Evolutionary conservation across 2,797 vertebrate species (phyloP).

Genomic region (Meda fulgida): DNA sequence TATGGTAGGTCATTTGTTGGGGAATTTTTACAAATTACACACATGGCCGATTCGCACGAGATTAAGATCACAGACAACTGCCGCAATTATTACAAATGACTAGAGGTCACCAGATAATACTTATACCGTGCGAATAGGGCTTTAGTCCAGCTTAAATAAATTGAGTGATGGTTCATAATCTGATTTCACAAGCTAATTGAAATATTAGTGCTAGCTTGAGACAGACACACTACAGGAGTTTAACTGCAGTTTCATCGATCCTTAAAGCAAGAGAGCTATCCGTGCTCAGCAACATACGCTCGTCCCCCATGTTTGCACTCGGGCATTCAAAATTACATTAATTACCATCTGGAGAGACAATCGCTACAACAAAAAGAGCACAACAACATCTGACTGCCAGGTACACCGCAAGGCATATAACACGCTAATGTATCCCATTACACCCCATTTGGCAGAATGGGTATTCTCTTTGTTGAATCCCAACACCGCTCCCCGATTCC

Average conservation of each 20-base stretch:
- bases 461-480: slow-evolving; percentile 79
- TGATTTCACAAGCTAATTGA: neutral
- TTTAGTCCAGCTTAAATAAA: no score
- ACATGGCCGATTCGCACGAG: no score
- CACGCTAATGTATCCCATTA: slow-evolving; percentile 84
- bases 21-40: no score
- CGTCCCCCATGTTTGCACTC: slow-evolving; percentile 42
- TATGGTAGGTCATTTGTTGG: no score
- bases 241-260: slow-evolving; percentile 1
- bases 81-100: no score
- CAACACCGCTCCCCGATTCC: slow-evolving; percentile 75
- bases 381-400: slow-evolving; percentile 75
- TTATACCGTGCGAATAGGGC: no score
- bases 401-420: slow-evolving; percentile 80
- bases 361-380: slow-evolving; percentile 69
- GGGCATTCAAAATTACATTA: slow-evolving; percentile 65
- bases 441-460: slow-evolving; percentile 77
- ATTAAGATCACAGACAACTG: no score
- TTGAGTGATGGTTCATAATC: no score
- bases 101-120: no score
- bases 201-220: neutral
- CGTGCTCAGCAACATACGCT: slow-evolving; percentile 42
- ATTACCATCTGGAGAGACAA: slow-evolving; percentile 64
- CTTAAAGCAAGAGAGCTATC: slow-evolving; percentile 44
- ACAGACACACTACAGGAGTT: neutral